Percentiles rank a stretch among this genome's conserved stretches.
Conservation (phyloP, 1,140 invertebrate genomes). For the Saccostrea glomerata region DNA sequence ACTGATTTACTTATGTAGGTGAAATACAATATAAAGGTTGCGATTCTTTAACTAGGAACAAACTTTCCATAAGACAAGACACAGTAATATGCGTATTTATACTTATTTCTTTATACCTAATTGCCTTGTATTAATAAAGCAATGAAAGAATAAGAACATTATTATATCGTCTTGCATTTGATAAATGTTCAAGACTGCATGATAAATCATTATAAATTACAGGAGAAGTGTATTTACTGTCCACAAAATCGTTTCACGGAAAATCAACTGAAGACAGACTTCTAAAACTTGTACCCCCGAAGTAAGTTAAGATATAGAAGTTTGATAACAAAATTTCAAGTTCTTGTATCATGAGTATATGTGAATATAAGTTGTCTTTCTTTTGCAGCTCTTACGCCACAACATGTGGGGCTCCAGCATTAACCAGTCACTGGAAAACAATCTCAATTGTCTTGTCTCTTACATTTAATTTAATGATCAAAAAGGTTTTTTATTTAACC, state of each 20-base stretch:
- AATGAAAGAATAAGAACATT: too few species aligned
- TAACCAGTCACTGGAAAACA: not conserved
- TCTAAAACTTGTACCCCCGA: not conserved
- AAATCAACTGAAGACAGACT: not conserved
- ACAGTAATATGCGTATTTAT: too few species aligned
- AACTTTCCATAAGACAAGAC: too few species aligned
- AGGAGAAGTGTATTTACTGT: constrained; percentile 13
- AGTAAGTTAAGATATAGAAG: not conserved
- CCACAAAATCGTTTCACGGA: not conserved
- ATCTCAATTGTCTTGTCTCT: not conserved
- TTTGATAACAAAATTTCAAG: too few species aligned
- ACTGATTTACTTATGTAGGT: too few species aligned
- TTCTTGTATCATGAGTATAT: not conserved
- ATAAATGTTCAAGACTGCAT: too few species aligned
- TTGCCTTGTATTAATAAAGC: too few species aligned
- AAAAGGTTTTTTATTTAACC: not conserved
- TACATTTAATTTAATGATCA: not conserved
- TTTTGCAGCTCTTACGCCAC: not conserved
- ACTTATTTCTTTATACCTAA: too few species aligned
- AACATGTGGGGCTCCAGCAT: not conserved
- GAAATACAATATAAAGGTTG: too few species aligned
- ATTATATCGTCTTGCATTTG: too few species aligned
- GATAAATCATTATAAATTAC: not conserved
- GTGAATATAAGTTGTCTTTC: not conserved
- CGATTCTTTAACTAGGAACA: too few species aligned